Base-by-base conservation (phyloP, 1,140 invertebrate genomes). In the Phymorhynchus buccinoides region DNA sequence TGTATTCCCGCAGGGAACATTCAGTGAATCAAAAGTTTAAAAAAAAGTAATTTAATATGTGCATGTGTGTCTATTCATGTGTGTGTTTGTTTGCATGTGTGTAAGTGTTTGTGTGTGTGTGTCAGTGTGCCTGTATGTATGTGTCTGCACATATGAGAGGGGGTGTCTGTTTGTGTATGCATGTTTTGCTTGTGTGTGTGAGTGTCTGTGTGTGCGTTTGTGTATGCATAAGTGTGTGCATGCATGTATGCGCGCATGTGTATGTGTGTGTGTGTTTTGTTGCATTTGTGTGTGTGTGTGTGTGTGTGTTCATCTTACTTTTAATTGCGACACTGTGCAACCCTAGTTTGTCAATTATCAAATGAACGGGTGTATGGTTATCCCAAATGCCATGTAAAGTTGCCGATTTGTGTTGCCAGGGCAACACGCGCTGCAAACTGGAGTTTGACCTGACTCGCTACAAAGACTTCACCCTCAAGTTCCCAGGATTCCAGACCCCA, bases 381-480 rank as follows among this genome's bases (percentile, higher is more conserved):
- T n/a, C n/a, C n/a, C n/a, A n/a, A n/a, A n/a, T 12, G 48, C 22
- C 68, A 73, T 73, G 7, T 73, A 73, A 12, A 18, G 22, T 18
- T 77, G 32, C 39, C 78, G 18, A 3, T 52, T n/a, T 48, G 39
- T 22, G 14, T 56, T 37, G 87, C 22, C 87, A 93, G 92, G 90
- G 89, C 71, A 81, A 85, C 16, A 92, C 92, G 14, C 91, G 91
- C 84, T 88, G 89, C 30, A 91, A 89, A 77, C 78, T 93, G 32
- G 93, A 93, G 82, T 91, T 94, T 89, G 92, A 93, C 84, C 85
- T 94, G 66, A 90, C 89, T 39, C 88, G 89, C 84, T 93, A 90
- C 84, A 88, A 87, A 83, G 93, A 94, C 84, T 94, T 94, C 80
- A 88, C 87, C 27, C 88, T 94, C 35, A 89, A 89, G 42, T 93